phyloP scores from a whole-genome alignment of 2,113 vertebrate species.

The Balaeniceps rex region DNA sequence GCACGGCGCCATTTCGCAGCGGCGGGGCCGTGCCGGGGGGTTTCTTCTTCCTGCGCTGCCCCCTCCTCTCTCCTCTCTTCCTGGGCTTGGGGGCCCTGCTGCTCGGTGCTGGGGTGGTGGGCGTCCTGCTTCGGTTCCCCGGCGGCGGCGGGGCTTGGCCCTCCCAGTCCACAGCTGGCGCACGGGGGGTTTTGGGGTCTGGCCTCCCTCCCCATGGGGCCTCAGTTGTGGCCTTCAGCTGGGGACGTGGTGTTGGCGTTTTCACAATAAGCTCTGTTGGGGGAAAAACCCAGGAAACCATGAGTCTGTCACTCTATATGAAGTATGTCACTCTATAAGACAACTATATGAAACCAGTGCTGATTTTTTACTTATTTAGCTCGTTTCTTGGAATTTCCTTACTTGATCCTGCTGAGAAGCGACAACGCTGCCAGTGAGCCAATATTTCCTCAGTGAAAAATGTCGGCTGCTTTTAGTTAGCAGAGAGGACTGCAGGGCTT shows the following conservation, averaged over 20 bases:
- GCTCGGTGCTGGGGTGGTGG: not conserved
- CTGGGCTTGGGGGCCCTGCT: not conserved
- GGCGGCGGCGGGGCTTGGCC: slow-evolving; percentile 19
- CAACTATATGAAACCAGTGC: rapidly evolving
- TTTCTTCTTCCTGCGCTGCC: slow-evolving; percentile 50
- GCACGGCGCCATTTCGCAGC: slow-evolving; percentile 68
- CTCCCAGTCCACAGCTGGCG: slow-evolving; percentile 50
- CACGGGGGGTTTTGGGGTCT: not conserved
- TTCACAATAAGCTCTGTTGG: slow-evolving; percentile 76
- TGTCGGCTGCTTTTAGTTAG: not conserved
- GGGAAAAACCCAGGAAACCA: not conserved
- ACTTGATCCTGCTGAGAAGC: not conserved
- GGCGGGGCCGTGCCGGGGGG: not conserved
- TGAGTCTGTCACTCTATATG: not conserved
- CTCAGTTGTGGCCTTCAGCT: not conserved
- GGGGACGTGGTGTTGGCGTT: slow-evolving; percentile 36
- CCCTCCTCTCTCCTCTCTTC: slow-evolving; percentile 15
- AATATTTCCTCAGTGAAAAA: not conserved
- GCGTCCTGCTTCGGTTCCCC: not conserved
- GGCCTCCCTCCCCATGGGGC: not conserved
- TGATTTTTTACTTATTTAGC: not conserved
- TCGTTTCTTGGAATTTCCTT: not conserved
- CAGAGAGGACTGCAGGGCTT: not conserved
- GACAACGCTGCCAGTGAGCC: rapidly evolving
- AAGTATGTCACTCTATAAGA: not conserved